Conservation (phyloP, 2,797 vertebrate genomes). For the Enteromius trimaculatus region DNA sequence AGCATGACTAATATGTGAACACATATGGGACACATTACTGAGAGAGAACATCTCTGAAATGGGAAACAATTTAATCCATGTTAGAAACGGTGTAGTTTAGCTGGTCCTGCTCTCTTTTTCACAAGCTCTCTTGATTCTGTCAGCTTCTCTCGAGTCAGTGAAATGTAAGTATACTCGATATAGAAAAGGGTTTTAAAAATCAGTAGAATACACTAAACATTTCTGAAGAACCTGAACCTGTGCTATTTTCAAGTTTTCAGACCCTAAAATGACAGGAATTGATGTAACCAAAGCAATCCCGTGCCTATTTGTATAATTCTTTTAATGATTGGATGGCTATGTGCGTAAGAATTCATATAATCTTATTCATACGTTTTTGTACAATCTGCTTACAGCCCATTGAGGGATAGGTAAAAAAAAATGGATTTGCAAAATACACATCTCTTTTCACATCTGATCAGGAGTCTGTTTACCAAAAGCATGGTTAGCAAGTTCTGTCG, state of each 20-base stretch:
- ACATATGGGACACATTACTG: constrained; percentile 49
- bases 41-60: constrained; percentile 26
- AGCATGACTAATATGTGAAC: constrained; percentile 33
- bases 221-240: background rate
- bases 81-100: background rate
- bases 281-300: background rate
- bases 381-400: background rate
- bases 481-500: too few species aligned
- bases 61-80: constrained; percentile 7
- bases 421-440: background rate
- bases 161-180: background rate
- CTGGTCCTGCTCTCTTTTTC: background rate
- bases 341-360: background rate
- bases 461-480: too few species aligned
- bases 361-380: background rate
- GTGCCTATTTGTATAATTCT: background rate
- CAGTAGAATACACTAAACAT: background rate
- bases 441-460: background rate
- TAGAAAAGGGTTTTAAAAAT: background rate
- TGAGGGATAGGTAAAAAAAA: background rate
- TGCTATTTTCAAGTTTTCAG: background rate
- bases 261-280: background rate
- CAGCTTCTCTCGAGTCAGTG: constrained; percentile 4
- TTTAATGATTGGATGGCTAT: background rate
- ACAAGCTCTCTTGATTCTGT: background rate